These are phyloP conservation scores for Drosophila ogumai DNA, from an alignment of 1,140 invertebrate species.

Conservation along the genomic window DNA sequence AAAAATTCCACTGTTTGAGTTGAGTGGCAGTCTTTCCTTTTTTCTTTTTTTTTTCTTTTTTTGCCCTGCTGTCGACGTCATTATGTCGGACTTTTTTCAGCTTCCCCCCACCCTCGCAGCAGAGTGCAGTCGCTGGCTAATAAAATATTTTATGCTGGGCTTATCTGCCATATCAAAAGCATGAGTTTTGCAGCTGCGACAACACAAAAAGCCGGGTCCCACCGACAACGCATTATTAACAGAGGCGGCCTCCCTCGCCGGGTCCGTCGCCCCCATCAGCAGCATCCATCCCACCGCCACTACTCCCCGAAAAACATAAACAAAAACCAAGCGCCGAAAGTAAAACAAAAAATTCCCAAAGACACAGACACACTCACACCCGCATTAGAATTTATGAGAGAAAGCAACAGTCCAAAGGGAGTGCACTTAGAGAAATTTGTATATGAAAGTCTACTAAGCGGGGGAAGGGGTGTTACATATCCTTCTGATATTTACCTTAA, in stretches of 20 bases:
- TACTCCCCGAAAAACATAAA: slow-evolving; percentile 57
- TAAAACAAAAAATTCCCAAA: slow-evolving; percentile 66
- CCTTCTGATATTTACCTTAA: background rate
- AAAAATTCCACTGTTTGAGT: slow-evolving; percentile 55
- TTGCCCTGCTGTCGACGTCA: slow-evolving; percentile 61
- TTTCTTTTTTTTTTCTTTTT: slow-evolving; percentile 20
- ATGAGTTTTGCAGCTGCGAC: slow-evolving; percentile 70
- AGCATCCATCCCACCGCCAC: background rate
- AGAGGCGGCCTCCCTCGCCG: slow-evolving; percentile 27
- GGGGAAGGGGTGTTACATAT: too few relatives aligned
- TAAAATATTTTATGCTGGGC: slow-evolving; percentile 80
- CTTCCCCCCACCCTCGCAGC: background rate
- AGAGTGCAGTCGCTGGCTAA: slow-evolving; percentile 63
- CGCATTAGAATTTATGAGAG: slow-evolving; percentile 76
- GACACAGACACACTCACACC: slow-evolving; percentile 36
- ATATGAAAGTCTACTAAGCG: background rate
- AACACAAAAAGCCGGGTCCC: slow-evolving; percentile 60
- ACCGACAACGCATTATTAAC: slow-evolving; percentile 72
- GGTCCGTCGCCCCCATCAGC: slow-evolving; percentile 3
- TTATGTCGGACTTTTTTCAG: slow-evolving; percentile 37
- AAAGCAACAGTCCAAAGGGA: slow-evolving; percentile 66
- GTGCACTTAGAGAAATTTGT: slow-evolving; percentile 10
- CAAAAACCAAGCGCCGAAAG: slow-evolving; percentile 73
- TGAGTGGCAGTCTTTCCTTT: slow-evolving; percentile 29
- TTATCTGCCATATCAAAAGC: slow-evolving; percentile 77